Conservation (phyloP, 2,888 invertebrate species). For the Siphlonurus alternatus region DNA sequence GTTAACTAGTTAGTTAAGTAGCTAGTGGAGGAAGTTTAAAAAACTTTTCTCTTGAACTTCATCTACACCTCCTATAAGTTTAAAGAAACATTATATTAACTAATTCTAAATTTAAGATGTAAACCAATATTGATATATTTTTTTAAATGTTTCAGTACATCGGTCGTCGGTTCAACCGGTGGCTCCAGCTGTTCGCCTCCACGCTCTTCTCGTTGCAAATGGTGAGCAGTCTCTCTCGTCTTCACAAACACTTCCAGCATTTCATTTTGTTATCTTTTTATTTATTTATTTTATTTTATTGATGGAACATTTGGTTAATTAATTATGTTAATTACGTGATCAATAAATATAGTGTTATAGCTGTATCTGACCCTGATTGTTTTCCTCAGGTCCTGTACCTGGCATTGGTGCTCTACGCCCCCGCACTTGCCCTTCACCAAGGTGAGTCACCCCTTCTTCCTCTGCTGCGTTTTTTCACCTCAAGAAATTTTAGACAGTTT, state of each 20-base stretch:
- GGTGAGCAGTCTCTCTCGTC: conserved; percentile 20
- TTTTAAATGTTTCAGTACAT: conserved; percentile 22
- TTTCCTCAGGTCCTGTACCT: conserved; percentile 22
- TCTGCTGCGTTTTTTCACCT: conserved; percentile 1
- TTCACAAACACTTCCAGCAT: too few relatives aligned
- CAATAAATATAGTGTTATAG: too few relatives aligned
- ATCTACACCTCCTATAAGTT: too few relatives aligned
- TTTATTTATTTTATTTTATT: neutral
- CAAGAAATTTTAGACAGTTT: conserved; percentile 7
- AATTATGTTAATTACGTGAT: neutral
- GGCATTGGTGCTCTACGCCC: conserved; percentile 39
- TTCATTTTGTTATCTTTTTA: too few relatives aligned
- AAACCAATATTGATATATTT: conserved; percentile 1
- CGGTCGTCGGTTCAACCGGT: conserved; percentile 22
- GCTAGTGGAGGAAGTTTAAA: too few relatives aligned
- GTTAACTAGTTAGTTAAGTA: too few relatives aligned
- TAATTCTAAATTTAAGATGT: neutral
- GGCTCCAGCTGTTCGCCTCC: conserved; percentile 22
- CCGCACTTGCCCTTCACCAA: conserved; percentile 33
- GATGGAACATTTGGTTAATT: conserved; percentile 1
- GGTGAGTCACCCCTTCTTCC: conserved; percentile 18
- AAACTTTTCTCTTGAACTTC: too few relatives aligned
- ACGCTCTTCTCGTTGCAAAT: conserved; percentile 24
- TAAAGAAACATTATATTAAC: too few relatives aligned
- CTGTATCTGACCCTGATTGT: too few relatives aligned